A percentile compares a stretch with the other conserved stretches of the same genome.
phyloP scores from a whole-genome alignment of 1,140 invertebrate genomes.

The Tyrophagus putrescentiae region DNA sequence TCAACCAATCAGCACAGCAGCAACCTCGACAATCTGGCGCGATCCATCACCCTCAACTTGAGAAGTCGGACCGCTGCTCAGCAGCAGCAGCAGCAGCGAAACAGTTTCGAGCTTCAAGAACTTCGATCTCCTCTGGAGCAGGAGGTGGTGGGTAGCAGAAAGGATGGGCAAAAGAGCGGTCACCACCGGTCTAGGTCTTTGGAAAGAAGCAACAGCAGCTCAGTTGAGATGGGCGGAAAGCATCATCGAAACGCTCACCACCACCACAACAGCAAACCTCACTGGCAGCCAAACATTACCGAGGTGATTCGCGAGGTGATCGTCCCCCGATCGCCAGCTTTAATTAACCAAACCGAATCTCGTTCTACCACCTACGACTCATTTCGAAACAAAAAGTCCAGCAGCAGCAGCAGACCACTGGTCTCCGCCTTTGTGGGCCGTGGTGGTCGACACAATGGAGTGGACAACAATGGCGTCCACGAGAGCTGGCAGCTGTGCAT shows the following conservation, averaged over 20 bases:
- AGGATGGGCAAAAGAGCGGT: background rate
- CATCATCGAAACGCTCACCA: background rate
- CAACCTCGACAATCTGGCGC: background rate
- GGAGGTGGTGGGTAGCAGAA: too few species aligned
- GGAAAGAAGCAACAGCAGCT: background rate
- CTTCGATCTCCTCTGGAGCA: too few species aligned
- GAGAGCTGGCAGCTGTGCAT: slow-evolving; percentile 28
- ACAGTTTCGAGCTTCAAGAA: too few species aligned
- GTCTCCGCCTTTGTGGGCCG: too few species aligned
- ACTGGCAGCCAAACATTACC: slow-evolving; percentile 13
- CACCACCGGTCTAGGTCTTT: too few species aligned
- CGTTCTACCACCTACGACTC: background rate
- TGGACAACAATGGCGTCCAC: background rate
- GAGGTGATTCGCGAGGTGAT: slow-evolving; percentile 21
- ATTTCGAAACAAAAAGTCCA: too few species aligned
- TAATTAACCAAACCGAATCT: too few species aligned
- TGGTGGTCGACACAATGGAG: background rate
- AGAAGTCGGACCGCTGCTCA: too few species aligned
- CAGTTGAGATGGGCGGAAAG: background rate
- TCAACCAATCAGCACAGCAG: background rate
- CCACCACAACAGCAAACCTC: background rate
- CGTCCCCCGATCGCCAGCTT: slow-evolving; percentile 18
- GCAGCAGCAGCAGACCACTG: too few species aligned
- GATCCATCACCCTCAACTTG: background rate
- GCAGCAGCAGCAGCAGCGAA: too few species aligned